Evolutionary conservation across 2,888 invertebrate genomes (phyloP), one percentile per base, ranked within the genome.

Genomic region (Pelosia muscerda): DNA sequence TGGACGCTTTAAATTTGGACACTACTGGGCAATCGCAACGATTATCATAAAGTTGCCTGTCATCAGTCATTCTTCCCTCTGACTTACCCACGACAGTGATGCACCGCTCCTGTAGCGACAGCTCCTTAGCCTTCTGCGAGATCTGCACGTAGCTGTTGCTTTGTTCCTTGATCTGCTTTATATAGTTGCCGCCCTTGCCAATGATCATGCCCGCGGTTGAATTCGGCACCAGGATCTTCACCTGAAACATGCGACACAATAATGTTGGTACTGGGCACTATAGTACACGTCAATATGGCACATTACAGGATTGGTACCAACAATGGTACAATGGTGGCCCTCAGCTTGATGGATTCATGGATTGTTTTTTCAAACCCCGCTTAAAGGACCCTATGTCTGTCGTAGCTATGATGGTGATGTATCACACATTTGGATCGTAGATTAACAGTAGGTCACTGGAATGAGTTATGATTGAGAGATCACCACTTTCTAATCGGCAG

Each of bases 121-220:
- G 96, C 89, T 99, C 99, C 95, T 98, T 98, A 82, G 98, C 98
- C 93, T 99, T 99, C 94, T 99, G 99, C 86, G 98, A 99, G 88
- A 99, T 98, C 96, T 99, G 98, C 81, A 99, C 98, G 94, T 98
- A 98, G 82, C 98, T 98, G 86, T 98, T 98, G 88, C 98, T 98
- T 88, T 97, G 97, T 91, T 98, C 98, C 92, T 98, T 98, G 85
- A 98, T 97, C 95, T 98, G 98, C 92, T 99, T 99, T 87, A 99
- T 99, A 91, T 98, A 98, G 94, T 98, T 98, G 83, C 99, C 99
- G 69, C 98, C 98, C 93, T 99, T 99, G 85, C 99, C 99, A 88
- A 99, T 99, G 82, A 99, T 98, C 99, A 99, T 99, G 84, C 99
- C 99, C 71, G 99, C 99, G 58, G 99, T 99, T 65, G 98, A 98